Evolutionary conservation across 1,140 invertebrate species (phyloP), one percentile per base, ranked within the genome.

Genomic region (Drosophila auraria): DNA sequence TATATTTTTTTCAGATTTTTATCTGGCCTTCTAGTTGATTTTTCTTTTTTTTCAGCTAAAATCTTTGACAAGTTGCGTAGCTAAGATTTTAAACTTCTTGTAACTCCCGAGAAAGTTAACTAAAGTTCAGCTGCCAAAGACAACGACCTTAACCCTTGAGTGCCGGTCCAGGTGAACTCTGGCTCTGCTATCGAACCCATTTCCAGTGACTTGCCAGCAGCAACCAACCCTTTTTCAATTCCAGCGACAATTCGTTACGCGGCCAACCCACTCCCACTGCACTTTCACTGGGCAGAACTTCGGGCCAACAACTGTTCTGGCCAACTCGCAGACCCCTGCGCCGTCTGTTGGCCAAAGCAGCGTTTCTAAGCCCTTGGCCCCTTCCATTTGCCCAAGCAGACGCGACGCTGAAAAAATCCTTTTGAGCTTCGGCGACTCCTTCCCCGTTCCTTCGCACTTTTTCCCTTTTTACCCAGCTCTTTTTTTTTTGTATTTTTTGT

Each of bases 231-330:
- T 57, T 78, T 78, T 68, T 57, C 44, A 62, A 53, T 78, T 71
- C 66, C 63, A 78, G 44, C 38, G 61, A 50, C 68, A 47, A 62
- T 75, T 83, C 51, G 59, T 62, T 30, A 70, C 49, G 59, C 36
- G 40, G 15, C 25, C 33, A 36, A 36, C 33, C 44, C 33, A 40
- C 50, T 36, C 7, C 27, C 27, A 30, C 27, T 78, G 84, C 78
- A 87, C 84, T 87, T 87, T 87, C 84, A 87, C 84, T 87, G 84
- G 80, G 68, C 65, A 60, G 69, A 70, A 72, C 59, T 60, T 70
- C 42, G 42, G 82, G 42, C 58, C 65, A 66, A 47, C 75, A 63
- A 81, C 78, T 81, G 36, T 49, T 44, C 60, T 23, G 80, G 76
- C 77, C 71, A 69, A 56, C 75, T 54, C 53, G 9, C 51, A 9